Base-by-base conservation (phyloP, 2,888 invertebrate genomes). In the Drosophila longiperda region DNA sequence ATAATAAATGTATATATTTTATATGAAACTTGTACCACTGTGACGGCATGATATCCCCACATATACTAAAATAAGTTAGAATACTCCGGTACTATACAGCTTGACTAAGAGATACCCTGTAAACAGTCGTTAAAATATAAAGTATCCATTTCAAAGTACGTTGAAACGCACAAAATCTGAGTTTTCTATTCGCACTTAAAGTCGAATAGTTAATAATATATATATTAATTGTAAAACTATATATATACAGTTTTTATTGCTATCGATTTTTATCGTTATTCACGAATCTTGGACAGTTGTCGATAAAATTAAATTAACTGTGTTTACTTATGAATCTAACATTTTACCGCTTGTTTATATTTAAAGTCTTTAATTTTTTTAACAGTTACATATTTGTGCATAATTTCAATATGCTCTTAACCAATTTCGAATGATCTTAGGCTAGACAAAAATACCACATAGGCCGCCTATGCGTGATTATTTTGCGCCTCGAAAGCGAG, bases 391-490 rank as follows among this genome's bases (percentile, higher is more conserved):
- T 2, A 11, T 1, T 1, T 15, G 0, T 3, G 8, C 8, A 8
- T 4, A 45, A 23, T 15, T 15, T 15, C 45, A 15, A 1, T 8
- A 23, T 15, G 4, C 45, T 4, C 45, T 2, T 15, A 15, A 15
- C 1, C 15, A 3, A 45, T 15, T 8, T 23, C 1, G 23, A 23
- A 15, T 15, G 8, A 0, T 7, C 0, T 0, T 8, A 23, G 45
- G 45, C 23, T 45, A 20, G 7, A 23, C 15, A 29, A 45, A 52
- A 42, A 36, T 40, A 54, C 48, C 54, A 71, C 66, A 75, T 66
- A 77, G 83, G 86, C 88, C 75, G 86, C 86, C 80, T 88, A 72
- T 86, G 85, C 85, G 90, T 86, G 90, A 86, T 86, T 90, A 85
- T 90, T 86, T 86, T 90, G 90, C 83, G 87, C 89, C 90, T 85